Evolutionary conservation across 1,140 invertebrate species (phyloP).

Genomic region (Drosophila bipectinata): DNA sequence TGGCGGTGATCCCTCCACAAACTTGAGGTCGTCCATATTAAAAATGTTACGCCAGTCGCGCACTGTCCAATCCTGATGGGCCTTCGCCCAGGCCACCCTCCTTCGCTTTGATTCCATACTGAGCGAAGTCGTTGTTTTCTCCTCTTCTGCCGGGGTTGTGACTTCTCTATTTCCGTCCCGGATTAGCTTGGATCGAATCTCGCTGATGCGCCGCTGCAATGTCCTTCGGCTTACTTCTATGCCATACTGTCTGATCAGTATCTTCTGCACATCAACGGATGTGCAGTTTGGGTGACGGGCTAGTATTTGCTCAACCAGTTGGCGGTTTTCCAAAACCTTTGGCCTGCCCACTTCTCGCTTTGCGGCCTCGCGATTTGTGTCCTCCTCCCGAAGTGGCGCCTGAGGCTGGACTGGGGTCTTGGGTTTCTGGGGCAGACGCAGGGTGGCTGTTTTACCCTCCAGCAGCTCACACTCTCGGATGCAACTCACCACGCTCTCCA

Average conservation of each 20-base stretch:
- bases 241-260: constrained; percentile 33
- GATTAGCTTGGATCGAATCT: constrained; percentile 36
- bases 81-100: constrained; percentile 55
- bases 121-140: constrained; percentile 1
- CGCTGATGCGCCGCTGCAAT: constrained; percentile 61
- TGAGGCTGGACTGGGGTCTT: neutral
- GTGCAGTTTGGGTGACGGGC: constrained; percentile 49
- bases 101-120: constrained; percentile 10
- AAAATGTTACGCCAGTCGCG: constrained; percentile 71
- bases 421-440: constrained; percentile 15
- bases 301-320: constrained; percentile 52
- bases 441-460: constrained; percentile 23
- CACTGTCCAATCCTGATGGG: constrained; percentile 60
- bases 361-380: constrained; percentile 40
- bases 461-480: constrained; percentile 30
- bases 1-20: neutral
- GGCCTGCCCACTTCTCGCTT: constrained; percentile 56
- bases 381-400: constrained; percentile 11
- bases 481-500: constrained; percentile 53
- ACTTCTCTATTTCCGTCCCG: neutral
- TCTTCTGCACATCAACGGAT: constrained; percentile 63
- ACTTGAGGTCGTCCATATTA: constrained; percentile 68
- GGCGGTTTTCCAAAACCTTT: constrained; percentile 54
- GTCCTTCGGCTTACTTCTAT: constrained; percentile 66
- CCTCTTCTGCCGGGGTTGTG: neutral